phyloP scores from a whole-genome alignment of 2,888 invertebrate species.

The Calameuta filiformis region DNA sequence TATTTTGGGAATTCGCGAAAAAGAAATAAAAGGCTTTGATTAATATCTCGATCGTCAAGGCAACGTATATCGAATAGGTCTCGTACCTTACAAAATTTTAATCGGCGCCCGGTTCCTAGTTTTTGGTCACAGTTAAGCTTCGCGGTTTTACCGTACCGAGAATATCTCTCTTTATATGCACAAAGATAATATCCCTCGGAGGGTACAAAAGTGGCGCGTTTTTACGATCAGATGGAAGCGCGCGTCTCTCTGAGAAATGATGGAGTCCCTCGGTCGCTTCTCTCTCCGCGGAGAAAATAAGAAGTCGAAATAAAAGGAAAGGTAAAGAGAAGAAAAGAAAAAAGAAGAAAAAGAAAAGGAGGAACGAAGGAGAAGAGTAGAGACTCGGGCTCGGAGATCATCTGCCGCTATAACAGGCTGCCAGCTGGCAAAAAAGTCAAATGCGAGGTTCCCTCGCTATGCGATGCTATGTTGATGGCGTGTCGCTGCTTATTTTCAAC shows the following conservation, averaged over 20 bases:
- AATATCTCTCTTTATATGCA: constrained; percentile 17
- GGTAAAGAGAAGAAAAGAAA: constrained; percentile 32
- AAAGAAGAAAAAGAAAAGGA: constrained; percentile 10
- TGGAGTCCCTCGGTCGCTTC: constrained; percentile 43
- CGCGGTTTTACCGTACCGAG: background rate
- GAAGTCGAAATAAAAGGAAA: constrained; percentile 37
- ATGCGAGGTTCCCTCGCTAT: constrained; percentile 54
- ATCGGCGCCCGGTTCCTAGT: background rate
- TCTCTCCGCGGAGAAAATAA: constrained; percentile 28
- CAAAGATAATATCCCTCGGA: constrained; percentile 41
- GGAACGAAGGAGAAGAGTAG: constrained; percentile 24
- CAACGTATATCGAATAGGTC: background rate
- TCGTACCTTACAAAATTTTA: background rate
- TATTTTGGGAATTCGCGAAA: background rate
- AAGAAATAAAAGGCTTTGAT: background rate
- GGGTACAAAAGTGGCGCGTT: constrained; percentile 46
- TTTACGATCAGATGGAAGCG: constrained; percentile 39
- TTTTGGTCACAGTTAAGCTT: background rate
- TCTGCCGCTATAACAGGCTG: constrained; percentile 63
- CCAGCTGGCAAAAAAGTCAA: constrained; percentile 65
- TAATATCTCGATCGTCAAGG: background rate
- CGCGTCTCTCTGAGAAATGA: constrained; percentile 37
- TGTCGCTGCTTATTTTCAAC: constrained; percentile 64
- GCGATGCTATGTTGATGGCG: constrained; percentile 63
- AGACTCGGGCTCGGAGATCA: constrained; percentile 56